Percentiles rank a stretch among this genome's conserved stretches.
These are phyloP conservation scores for Platorchestia sp. DNA, from an alignment of 1,140 invertebrate genomes.

Conservation along the genomic window DNA sequence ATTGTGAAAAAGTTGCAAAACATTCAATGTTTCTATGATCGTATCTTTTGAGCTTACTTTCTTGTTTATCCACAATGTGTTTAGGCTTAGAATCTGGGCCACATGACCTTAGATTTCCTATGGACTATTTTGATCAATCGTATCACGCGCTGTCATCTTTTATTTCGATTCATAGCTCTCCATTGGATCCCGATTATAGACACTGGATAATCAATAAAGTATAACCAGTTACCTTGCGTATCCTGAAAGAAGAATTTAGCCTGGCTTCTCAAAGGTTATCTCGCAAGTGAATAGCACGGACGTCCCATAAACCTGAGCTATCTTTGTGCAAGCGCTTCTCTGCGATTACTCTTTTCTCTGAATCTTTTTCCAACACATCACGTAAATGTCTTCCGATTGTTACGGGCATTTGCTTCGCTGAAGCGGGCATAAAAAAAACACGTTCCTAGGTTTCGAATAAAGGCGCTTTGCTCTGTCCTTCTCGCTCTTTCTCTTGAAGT, in stretches of 20 bases:
- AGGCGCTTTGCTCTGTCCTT: not conserved
- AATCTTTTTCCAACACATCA: slow-evolving; percentile 18
- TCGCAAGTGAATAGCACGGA: not conserved
- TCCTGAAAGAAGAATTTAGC: not conserved
- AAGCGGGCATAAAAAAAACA: not conserved
- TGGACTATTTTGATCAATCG: not conserved
- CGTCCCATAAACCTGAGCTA: slow-evolving; percentile 24
- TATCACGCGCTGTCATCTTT: not conserved
- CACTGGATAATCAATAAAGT: slow-evolving; percentile 5
- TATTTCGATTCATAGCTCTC: not conserved
- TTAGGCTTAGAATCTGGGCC: not conserved
- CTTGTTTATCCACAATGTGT: not conserved
- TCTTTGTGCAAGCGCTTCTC: slow-evolving; percentile 10
- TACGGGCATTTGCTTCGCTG: slow-evolving; percentile 8
- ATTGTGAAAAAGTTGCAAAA: not conserved
- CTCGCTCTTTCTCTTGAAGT: not conserved
- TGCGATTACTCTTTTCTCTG: not conserved
- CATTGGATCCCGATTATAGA: not conserved
- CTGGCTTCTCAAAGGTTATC: slow-evolving; percentile 31
- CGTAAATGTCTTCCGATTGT: slow-evolving; percentile 19
- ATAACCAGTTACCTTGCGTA: slow-evolving; percentile 5
- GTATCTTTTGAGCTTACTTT: not conserved
- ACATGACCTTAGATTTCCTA: not conserved
- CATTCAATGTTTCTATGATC: not conserved
- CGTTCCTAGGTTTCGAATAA: slow-evolving; percentile 4